Evolutionary conservation across 1,140 invertebrate species (phyloP), one percentile per base, ranked within the genome.

Genomic region (Drosophila willistoni): DNA sequence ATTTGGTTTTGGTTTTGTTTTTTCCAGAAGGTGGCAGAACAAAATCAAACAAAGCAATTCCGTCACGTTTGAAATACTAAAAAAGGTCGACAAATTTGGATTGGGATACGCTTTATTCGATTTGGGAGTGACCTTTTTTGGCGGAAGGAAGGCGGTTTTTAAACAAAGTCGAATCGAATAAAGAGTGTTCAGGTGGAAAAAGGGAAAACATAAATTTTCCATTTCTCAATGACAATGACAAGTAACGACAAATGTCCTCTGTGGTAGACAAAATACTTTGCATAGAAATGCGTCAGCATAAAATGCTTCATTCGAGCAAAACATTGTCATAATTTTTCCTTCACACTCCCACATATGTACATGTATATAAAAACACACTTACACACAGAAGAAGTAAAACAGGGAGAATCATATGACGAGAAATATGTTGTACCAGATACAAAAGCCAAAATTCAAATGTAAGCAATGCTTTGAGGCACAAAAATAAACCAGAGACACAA

Each of bases 211-310:
- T 64, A 64, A 64, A 61, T 74, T 75, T 82, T 71, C 66, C 71
- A 87, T 82, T 85, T 74, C 14, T 69, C 56, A 17, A 68, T 71
- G 65, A 69, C 71, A 79, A 75, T 82, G 61, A 33, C 36, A 73
- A 70, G 79, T 57, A 67, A 39, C 63, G 65, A 42, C 10, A 22
- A 51, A 29, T 41, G 66, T 39, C 60, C 62, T 56, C 60, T 36
- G 64, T 22, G 14, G 29, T 54, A 65, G 51, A 79, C 66, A 54
- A 29, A 70, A 62, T 9, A 51, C 69, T 86, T 79, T 75, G 71
- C 68, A 78, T 86, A 73, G 69, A 19, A 10, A 75, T 86, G 74
- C 63, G 79, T 85, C 71, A 86, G 82, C 82, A 81, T 63, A 56
- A 79, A 63, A 55, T n/a, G 56, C 60, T 44, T 36, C 64, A 62